Evolutionary conservation across 1,140 invertebrate genomes (phyloP), one percentile per base, ranked within the genome.

Genomic region (Grapholita molesta): DNA sequence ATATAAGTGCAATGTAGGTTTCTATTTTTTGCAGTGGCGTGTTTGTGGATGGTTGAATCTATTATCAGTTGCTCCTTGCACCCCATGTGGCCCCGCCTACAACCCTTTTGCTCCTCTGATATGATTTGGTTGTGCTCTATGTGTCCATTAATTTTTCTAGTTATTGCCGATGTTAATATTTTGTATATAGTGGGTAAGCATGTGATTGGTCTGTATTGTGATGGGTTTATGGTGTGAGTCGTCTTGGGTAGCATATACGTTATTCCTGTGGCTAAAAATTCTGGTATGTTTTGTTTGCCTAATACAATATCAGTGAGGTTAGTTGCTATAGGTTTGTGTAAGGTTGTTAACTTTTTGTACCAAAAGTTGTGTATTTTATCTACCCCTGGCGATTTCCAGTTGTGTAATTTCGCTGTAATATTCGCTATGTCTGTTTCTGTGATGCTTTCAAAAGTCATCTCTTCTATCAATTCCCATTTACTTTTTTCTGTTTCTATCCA

Each of bases 61-160:
- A 78, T 72, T 0, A 75, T 52, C 3, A 75, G 28, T 61, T 73
- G 72, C 28, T 77, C 75, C 55, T 73, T 79, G 52, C 73, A 77
- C 0, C 75, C 78, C 35, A 67, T 53, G 35, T 69, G 55, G 1
- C 69, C 42, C 64, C 23, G 32, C 15, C 70, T 24, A 35, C 77
- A 82, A 0, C 76, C 72, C 38, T 77, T 78, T 64, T 82, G 79
- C 64, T 78, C 70, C 65, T 72, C 55, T 28, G 71, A 24, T 38
- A 79, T 15, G 4, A 72, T 48, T 35, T 74, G 70, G 55, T 78
- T 48, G 2, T 61, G 11, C 23, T 67, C 35, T n/a, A 70, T 12
- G 24, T 70, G 65, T 18, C 12, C 30, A 64, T 42, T 42, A 30
- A 70, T 61, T 28, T 57, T 67, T 15, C 11, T 6, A 12, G 64